A percentile compares a stretch with the other conserved stretches of the same genome.
These are phyloP conservation scores for Gadopsis marmoratus DNA, from an alignment of 2,797 vertebrate genomes.

Conservation along the genomic window DNA sequence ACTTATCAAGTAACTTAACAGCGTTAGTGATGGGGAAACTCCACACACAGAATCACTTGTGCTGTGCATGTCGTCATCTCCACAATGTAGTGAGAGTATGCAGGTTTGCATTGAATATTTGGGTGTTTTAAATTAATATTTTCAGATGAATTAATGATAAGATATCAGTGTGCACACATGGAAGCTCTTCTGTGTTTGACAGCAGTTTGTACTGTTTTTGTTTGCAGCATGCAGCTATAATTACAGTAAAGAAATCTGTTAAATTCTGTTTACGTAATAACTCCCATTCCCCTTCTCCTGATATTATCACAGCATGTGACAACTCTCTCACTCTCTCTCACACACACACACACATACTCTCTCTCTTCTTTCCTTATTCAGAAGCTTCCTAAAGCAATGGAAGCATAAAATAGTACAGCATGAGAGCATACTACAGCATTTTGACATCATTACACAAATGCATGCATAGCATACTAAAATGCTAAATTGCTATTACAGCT, in stretches of 20 bases:
- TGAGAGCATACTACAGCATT: too few relatives aligned
- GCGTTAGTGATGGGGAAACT: background rate
- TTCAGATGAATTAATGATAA: background rate
- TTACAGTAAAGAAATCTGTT: conserved; percentile 4
- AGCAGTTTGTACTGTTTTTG: background rate
- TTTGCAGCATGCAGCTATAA: background rate
- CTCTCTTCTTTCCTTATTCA: background rate
- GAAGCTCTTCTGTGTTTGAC: background rate
- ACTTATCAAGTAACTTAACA: background rate
- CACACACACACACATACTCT: background rate
- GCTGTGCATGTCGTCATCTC: background rate
- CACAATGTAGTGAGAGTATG: background rate
- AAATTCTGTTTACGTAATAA: background rate
- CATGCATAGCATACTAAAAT: background rate
- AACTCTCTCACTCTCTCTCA: background rate
- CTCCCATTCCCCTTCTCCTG: background rate
- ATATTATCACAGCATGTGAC: conserved; percentile 8
- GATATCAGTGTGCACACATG: background rate
- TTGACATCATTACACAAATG: too few relatives aligned
- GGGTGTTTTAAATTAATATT: background rate
- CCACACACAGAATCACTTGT: background rate
- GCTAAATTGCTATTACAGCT: background rate
- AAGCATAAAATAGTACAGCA: too few relatives aligned
- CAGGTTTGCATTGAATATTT: background rate
- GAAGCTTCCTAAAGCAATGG: background rate